These are phyloP conservation scores for Camponotus pennsylvanicus DNA, from an alignment of 1,140 invertebrate species.

Conservation along the genomic window DNA sequence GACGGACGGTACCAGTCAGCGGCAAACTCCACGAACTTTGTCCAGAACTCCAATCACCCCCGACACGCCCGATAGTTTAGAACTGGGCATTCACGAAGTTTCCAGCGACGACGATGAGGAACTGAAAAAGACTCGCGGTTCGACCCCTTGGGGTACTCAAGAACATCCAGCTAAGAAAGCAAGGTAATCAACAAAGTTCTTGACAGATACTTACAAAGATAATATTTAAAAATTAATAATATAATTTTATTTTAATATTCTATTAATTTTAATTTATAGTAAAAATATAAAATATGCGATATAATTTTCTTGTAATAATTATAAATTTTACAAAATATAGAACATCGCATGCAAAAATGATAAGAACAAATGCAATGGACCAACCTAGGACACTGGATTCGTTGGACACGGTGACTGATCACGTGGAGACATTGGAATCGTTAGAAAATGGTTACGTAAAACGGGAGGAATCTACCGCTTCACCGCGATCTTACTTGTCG, in stretches of 20 bases:
- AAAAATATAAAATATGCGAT: neutral
- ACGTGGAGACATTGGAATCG: constrained; percentile 76
- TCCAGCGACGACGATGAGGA: constrained; percentile 82
- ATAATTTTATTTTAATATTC: neutral
- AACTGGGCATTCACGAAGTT: constrained; percentile 77
- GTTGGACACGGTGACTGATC: constrained; percentile 67
- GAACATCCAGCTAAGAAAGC: constrained; percentile 75
- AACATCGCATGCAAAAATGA: constrained; percentile 73
- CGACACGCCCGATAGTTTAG: constrained; percentile 78
- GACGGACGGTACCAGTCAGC: constrained; percentile 82
- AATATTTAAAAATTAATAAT: constrained; percentile 10
- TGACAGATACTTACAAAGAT: neutral
- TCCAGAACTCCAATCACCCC: constrained; percentile 80
- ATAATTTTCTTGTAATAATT: constrained; percentile 24
- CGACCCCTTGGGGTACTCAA: constrained; percentile 74
- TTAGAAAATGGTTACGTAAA: constrained; percentile 76
- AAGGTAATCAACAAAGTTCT: constrained; percentile 71
- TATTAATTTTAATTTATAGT: neutral
- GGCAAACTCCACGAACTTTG: constrained; percentile 77
- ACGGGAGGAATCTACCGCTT: constrained; percentile 79
- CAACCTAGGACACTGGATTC: constrained; percentile 74
- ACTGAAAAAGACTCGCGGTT: constrained; percentile 58
- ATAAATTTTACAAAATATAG: constrained; percentile 55
- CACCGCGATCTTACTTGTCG: constrained; percentile 91
- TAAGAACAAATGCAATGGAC: constrained; percentile 72